A percentile compares a stretch with the other conserved stretches of the same genome.
Conservation (phyloP, 2,113 vertebrate genomes). For the Macquaria australasica region DNA sequence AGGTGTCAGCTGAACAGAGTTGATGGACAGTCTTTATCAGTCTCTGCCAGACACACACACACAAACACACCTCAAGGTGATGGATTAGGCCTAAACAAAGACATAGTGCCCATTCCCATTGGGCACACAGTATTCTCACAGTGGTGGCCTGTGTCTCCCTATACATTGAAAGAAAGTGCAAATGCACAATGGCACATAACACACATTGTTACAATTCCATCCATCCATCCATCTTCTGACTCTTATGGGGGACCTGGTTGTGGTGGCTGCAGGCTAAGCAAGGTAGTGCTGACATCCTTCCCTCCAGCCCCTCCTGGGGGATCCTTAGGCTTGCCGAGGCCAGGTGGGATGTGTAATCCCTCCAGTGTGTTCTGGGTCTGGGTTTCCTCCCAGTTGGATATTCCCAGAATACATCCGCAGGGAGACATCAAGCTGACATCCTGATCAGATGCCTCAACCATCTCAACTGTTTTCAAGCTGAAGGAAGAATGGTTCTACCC, state of each 20-base stretch:
- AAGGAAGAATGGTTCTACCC: background rate
- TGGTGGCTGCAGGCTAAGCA: constrained; percentile 3
- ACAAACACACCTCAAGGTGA: constrained; percentile 62
- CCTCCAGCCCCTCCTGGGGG: background rate
- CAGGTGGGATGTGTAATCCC: constrained; percentile 21
- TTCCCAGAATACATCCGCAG: background rate
- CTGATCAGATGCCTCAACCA: constrained; percentile 1
- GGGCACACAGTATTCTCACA: constrained; percentile 28
- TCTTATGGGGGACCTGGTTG: background rate
- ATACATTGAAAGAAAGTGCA: constrained; percentile 11
- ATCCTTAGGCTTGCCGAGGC: constrained; percentile 1
- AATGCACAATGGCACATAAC: constrained; percentile 12
- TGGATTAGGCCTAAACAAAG: constrained; percentile 69
- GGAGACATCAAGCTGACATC: background rate
- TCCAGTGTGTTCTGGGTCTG: background rate
- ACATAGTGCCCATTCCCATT: constrained; percentile 50
- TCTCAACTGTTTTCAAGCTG: background rate
- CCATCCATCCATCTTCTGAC: constrained; percentile 3
- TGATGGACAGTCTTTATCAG: constrained; percentile 79
- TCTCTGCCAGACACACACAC: constrained; percentile 59
- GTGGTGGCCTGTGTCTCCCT: constrained; percentile 32
- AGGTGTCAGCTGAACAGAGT: constrained; percentile 67
- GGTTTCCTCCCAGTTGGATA: constrained; percentile 10
- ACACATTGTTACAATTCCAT: constrained; percentile 10
- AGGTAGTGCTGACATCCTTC: background rate